Evolutionary conservation across 2,888 invertebrate species (phyloP).

Genomic region (Lycia hirtaria): DNA sequence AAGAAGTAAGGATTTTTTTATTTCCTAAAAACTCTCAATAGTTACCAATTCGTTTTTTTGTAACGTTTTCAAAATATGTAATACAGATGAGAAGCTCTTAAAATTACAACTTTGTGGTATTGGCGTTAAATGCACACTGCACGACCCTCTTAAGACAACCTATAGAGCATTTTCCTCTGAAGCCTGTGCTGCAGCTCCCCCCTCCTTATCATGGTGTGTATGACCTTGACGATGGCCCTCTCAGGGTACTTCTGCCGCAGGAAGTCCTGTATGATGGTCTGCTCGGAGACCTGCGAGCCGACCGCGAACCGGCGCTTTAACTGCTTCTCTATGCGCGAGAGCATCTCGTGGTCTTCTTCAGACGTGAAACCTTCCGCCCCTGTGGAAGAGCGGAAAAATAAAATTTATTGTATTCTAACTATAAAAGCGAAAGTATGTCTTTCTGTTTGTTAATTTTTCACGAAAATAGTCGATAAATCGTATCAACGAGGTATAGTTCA

Average conservation of each 20-base stretch:
- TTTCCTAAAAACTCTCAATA: too few species aligned
- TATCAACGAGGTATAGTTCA: too few species aligned
- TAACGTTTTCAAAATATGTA: too few species aligned
- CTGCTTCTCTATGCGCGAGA: constrained; percentile 96
- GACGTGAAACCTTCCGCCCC: constrained; percentile 99
- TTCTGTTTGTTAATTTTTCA: too few species aligned
- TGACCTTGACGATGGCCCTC: constrained; percentile 94
- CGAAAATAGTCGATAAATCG: too few species aligned
- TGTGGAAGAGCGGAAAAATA: constrained; percentile 58
- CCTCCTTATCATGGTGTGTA: constrained; percentile 96
- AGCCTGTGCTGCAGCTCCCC: constrained; percentile 98
- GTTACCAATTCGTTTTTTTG: too few species aligned
- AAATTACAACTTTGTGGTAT: too few species aligned
- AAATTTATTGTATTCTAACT: not conserved
- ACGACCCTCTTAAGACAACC: constrained; percentile 89
- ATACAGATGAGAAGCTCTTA: too few species aligned
- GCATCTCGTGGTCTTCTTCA: constrained; percentile 96
- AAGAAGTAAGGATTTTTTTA: too few species aligned
- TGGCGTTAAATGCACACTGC: too few species aligned
- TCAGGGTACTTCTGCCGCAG: constrained; percentile 94
- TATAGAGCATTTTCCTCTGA: constrained; percentile 98
- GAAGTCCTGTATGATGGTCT: constrained; percentile 96
- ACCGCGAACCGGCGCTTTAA: constrained; percentile 96
- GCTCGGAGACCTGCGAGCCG: constrained; percentile 98
- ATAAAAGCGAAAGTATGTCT: not conserved